These are phyloP conservation scores for Sylvia atricapilla DNA, from an alignment of 2,113 vertebrate genomes.

Conservation along the genomic window DNA sequence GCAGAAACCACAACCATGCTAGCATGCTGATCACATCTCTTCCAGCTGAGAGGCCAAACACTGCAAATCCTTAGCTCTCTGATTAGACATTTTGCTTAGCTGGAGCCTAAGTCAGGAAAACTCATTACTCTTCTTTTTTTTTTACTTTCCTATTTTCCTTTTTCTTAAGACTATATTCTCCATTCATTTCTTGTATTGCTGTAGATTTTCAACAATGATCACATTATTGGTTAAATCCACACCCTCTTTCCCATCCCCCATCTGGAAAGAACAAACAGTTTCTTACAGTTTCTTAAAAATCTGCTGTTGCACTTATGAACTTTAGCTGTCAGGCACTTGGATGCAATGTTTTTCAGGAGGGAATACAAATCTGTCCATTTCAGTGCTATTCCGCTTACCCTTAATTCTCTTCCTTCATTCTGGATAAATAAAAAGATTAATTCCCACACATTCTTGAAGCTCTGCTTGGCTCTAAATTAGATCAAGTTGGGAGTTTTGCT, in stretches of 20 bases:
- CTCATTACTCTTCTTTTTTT: neutral
- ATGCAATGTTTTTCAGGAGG: constrained; percentile 38
- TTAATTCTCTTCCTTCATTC: constrained; percentile 65
- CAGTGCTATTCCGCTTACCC: constrained; percentile 40
- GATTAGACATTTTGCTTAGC: neutral
- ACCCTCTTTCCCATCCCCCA: neutral
- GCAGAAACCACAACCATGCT: neutral
- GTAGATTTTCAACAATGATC: constrained; percentile 45
- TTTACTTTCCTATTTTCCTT: neutral
- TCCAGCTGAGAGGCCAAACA: neutral
- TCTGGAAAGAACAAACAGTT: constrained; percentile 5
- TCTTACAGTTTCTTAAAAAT: constrained; percentile 32
- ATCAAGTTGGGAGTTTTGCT: constrained; percentile 58
- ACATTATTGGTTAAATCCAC: constrained; percentile 41
- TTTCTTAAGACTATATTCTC: neutral
- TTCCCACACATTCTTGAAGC: constrained; percentile 50
- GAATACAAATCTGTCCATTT: constrained; percentile 60
- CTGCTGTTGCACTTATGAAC: constrained; percentile 47
- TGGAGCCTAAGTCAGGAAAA: constrained; percentile 26
- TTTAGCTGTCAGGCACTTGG: constrained; percentile 47
- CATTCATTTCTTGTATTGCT: constrained; percentile 24
- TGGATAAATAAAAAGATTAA: constrained; percentile 69
- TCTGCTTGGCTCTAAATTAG: constrained; percentile 59
- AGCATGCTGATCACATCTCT: neutral
- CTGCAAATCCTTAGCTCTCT: neutral